A percentile compares a stretch with the other conserved stretches of the same genome.
phyloP scores from a whole-genome alignment of 2,888 invertebrate species.

The Gymnoscelis rufifasciata region DNA sequence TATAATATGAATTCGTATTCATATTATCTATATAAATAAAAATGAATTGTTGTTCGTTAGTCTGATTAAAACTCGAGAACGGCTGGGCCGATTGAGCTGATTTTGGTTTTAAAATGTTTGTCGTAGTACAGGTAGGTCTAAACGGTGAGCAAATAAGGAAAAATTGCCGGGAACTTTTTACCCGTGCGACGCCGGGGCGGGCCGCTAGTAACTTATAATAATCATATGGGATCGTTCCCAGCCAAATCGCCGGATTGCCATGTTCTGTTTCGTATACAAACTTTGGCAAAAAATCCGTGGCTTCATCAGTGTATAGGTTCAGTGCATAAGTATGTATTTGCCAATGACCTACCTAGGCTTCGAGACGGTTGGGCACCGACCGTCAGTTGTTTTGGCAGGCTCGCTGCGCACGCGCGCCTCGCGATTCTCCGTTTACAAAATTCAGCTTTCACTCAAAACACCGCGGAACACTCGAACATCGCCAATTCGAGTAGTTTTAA shows the following conservation, averaged over 20 bases:
- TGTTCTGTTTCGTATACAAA: slow-evolving; percentile 5
- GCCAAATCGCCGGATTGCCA: too few relatives aligned
- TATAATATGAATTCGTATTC: neutral
- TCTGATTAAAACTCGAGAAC: too few relatives aligned
- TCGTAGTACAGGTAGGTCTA: too few relatives aligned
- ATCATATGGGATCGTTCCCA: too few relatives aligned
- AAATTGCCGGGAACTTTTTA: too few relatives aligned
- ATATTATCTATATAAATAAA: too few relatives aligned
- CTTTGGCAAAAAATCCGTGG: neutral
- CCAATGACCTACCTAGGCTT: slow-evolving; percentile 55
- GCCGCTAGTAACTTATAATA: too few relatives aligned
- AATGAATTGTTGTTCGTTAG: too few relatives aligned
- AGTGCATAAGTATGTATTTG: slow-evolving; percentile 34
- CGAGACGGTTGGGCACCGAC: slow-evolving; percentile 64
- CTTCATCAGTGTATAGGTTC: slow-evolving; percentile 1
- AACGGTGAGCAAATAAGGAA: too few relatives aligned
- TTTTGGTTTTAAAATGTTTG: too few relatives aligned
- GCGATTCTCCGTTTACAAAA: slow-evolving; percentile 29
- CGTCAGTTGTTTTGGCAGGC: slow-evolving; percentile 70
- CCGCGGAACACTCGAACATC: slow-evolving; percentile 23
- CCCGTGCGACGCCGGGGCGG: too few relatives aligned
- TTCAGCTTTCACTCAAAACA: slow-evolving; percentile 32
- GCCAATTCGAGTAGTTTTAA: slow-evolving; percentile 27
- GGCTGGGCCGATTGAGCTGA: too few relatives aligned
- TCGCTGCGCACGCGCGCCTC: slow-evolving; percentile 54